Percentiles rank a stretch among this genome's conserved stretches.
Conservation (phyloP, 2,113 vertebrate genomes). For the Xiphorhynchus elegans region DNA sequence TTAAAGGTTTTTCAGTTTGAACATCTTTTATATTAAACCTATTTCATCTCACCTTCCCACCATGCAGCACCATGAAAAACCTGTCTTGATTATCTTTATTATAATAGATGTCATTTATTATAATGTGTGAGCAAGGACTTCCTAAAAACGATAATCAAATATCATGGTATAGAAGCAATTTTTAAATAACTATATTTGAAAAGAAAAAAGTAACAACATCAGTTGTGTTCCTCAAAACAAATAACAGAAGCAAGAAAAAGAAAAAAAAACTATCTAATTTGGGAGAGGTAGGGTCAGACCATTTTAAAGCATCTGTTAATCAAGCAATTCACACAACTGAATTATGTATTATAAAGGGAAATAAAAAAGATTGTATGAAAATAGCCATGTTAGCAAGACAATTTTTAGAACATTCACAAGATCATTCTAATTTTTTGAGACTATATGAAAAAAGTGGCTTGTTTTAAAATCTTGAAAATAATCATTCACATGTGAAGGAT, state of each 20-base stretch:
- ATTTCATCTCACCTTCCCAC: not conserved
- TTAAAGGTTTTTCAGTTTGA: not conserved
- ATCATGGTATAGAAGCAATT: not conserved
- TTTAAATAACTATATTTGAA: not conserved
- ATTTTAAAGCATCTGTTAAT: not conserved
- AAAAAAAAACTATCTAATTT: not conserved
- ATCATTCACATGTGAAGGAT: not conserved
- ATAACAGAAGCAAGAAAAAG: not conserved
- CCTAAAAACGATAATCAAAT: not conserved
- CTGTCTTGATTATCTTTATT: not conserved
- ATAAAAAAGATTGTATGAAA: not conserved
- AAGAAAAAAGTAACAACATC: not conserved
- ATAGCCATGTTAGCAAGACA: not conserved
- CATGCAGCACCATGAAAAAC: not conserved
- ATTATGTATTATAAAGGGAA: not conserved
- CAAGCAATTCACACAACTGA: not conserved
- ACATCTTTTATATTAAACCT: not conserved
- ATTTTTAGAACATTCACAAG: not conserved
- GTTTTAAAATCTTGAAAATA: not conserved
- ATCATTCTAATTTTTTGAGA: not conserved
- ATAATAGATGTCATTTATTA: not conserved
- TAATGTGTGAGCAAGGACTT: not conserved
- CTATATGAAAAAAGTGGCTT: not conserved
- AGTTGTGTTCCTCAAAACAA: not conserved
- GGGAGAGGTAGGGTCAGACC: rapidly evolving